Conservation (phyloP, 2,113 vertebrate species). For the Gnathonemus echidnorhynchus region DNA sequence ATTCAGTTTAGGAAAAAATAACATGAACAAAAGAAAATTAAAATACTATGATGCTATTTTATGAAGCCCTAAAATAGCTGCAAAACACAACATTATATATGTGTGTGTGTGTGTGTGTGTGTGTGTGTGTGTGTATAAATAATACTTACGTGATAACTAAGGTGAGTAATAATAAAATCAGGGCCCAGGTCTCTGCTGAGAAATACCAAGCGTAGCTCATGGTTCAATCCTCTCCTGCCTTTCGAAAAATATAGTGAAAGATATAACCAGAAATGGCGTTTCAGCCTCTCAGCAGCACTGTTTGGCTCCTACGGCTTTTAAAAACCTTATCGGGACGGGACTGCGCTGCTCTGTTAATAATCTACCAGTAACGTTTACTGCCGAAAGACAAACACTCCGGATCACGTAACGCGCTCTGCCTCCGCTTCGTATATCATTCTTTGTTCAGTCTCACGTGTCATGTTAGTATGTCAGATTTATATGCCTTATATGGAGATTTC, state of each 20-base stretch:
- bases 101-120: no score
- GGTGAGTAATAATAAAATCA: conserved; percentile 32
- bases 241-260: neutral
- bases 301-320: neutral
- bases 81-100: neutral
- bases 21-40: neutral
- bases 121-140: neutral
- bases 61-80: neutral
- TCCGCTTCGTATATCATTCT: neutral
- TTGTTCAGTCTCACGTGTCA: neutral
- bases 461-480: neutral
- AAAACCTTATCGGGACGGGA: neutral
- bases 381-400: neutral
- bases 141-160: conserved; percentile 48
- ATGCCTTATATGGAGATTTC: neutral
- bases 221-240: neutral
- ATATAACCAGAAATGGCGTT: neutral
- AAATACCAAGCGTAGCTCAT: conserved; percentile 29
- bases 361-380: neutral
- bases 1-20: neutral
- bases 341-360: neutral
- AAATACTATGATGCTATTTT: neutral
- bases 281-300: neutral
- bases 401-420: neutral
- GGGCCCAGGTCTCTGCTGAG: conserved; percentile 36